phyloP scores from a whole-genome alignment of 2,797 vertebrate species.

The Bryconaethiops microstoma region DNA sequence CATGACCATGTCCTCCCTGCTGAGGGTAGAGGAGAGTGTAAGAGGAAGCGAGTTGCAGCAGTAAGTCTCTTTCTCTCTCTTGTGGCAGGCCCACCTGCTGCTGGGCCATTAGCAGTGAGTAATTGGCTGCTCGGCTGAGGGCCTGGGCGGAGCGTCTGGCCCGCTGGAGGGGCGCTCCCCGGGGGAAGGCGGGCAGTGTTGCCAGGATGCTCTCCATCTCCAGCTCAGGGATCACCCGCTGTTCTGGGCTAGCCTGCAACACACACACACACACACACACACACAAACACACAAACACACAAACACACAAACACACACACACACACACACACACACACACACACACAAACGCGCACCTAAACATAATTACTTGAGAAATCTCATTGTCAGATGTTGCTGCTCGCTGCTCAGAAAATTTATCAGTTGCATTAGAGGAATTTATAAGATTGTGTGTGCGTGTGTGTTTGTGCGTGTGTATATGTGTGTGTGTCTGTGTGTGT shows the following conservation, averaged over 20 bases:
- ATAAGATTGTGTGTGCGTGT: slow-evolving; percentile 50
- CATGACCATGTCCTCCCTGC: slow-evolving; percentile 42
- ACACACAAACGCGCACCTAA: slow-evolving; percentile 68
- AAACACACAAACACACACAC: slow-evolving; percentile 2
- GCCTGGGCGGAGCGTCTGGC: slow-evolving; percentile 43
- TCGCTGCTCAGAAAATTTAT: slow-evolving; percentile 79
- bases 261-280: slow-evolving; percentile 47
- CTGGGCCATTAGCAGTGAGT: slow-evolving; percentile 63
- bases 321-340: not conserved
- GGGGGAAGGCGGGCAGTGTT: slow-evolving; percentile 45
- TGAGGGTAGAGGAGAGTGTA: slow-evolving; percentile 27
- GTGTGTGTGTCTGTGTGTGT: too few relatives aligned
- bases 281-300: slow-evolving; percentile 6
- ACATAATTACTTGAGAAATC: slow-evolving; percentile 78
- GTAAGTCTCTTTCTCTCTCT: slow-evolving; percentile 22
- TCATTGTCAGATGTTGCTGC: slow-evolving; percentile 71
- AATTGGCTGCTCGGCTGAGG: slow-evolving; percentile 59
- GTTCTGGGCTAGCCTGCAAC: slow-evolving; percentile 62
- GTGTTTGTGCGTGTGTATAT: slow-evolving; percentile 12
- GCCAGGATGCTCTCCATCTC: slow-evolving; percentile 53
- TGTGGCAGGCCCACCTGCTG: slow-evolving; percentile 61
- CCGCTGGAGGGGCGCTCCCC: slow-evolving; percentile 46
- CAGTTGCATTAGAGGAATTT: slow-evolving; percentile 67
- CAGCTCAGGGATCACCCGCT: slow-evolving; percentile 48
- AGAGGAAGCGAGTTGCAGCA: slow-evolving; percentile 7